phyloP scores from a whole-genome alignment of 2,797 vertebrate genomes.

The Ammospiza maritima region DNA sequence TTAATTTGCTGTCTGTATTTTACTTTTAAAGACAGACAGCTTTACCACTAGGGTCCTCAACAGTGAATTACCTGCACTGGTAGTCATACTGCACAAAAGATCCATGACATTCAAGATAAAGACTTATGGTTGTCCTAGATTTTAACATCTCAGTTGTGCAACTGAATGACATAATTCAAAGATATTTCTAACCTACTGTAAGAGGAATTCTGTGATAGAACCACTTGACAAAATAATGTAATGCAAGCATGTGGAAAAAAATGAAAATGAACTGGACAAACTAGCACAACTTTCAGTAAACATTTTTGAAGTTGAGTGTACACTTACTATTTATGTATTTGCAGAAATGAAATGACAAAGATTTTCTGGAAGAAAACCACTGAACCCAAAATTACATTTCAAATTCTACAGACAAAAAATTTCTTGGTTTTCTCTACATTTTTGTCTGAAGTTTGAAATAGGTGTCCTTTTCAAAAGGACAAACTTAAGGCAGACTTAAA shows the following conservation, averaged over 20 bases:
- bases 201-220: not conserved
- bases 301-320: not conserved
- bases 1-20: not conserved
- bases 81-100: not conserved
- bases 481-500: slow-evolving; percentile 9
- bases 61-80: not conserved
- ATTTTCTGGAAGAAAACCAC: not conserved
- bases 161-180: not conserved
- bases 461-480: not conserved
- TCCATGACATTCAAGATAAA: not conserved
- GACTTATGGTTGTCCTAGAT: not conserved
- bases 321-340: not conserved
- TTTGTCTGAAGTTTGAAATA: not conserved
- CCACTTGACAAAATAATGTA: not conserved
- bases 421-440: not conserved
- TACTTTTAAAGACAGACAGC: not conserved
- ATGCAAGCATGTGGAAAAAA: not conserved
- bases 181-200: not conserved
- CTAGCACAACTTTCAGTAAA: not conserved
- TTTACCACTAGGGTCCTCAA: not conserved
- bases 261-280: not conserved
- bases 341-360: not conserved
- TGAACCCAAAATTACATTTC: not conserved
- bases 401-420: not conserved
- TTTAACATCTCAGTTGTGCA: not conserved